A percentile compares a stretch with the other conserved stretches of the same genome.
Conservation (phyloP, 2,888 invertebrate species). For the Epinotia nisella region DNA sequence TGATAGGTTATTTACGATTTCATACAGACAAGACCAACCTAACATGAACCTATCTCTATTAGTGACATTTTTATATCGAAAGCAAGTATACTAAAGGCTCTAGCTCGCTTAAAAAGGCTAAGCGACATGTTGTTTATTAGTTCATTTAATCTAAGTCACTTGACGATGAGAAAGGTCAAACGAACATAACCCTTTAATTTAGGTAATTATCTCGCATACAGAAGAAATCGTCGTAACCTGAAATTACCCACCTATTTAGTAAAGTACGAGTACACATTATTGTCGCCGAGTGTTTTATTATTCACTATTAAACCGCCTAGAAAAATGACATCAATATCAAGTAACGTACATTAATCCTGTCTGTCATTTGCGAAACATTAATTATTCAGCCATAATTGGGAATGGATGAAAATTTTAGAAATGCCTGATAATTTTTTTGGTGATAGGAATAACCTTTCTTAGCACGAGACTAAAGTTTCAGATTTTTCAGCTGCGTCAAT, state of each 20-base stretch:
- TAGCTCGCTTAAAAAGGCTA: not conserved
- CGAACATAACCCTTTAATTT: not conserved
- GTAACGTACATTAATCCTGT: not conserved
- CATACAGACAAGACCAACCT: too few relatives aligned
- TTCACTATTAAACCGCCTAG: not conserved
- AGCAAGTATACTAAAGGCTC: not conserved
- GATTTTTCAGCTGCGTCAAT: too few relatives aligned
- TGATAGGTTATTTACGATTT: too few relatives aligned
- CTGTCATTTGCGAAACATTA: not conserved
- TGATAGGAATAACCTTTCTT: too few relatives aligned
- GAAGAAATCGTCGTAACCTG: not conserved
- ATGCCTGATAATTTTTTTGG: too few relatives aligned
- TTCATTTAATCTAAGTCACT: not conserved
- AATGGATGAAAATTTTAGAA: too few relatives aligned
- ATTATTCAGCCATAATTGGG: not conserved
- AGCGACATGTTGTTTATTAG: not conserved
- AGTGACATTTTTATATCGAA: too few relatives aligned
- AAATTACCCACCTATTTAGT: conserved; percentile 4
- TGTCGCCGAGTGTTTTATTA: conserved; percentile 4
- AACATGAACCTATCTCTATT: too few relatives aligned
- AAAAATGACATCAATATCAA: too few relatives aligned
- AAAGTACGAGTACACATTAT: not conserved
- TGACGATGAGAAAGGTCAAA: not conserved
- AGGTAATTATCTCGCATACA: not conserved
- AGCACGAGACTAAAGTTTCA: too few relatives aligned